Base-by-base conservation (phyloP, 1,140 invertebrate genomes). In the Sycobia sp. region DNA sequence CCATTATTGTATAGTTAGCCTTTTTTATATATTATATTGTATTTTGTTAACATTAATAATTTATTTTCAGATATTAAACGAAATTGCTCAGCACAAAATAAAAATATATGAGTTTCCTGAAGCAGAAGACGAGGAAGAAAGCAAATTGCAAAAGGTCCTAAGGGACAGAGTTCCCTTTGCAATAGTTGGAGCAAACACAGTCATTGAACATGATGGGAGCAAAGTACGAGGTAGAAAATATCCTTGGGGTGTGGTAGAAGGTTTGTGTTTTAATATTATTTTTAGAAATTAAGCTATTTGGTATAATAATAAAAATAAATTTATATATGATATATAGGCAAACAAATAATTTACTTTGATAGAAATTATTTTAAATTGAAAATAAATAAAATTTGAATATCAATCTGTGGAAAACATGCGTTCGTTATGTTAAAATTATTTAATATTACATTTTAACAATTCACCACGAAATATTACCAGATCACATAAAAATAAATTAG, bases 61-160 rank as follows among this genome's bases (percentile, higher is more conserved):
- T 68, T 65, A 66, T 69, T 82, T 82, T 0, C 75, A 94, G 91
- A 94, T 99, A 76, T 84, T 98, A 74, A 97, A 96, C 78, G 96
- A 99, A 85, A 96, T 99, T 73, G 90, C 90, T 44, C 91, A 96
- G 79, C 91, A 99, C 81, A 97, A 98, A 85, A 99, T 99, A 69
- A 97, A 97, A 82, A 96, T 99, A 68, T 99, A 99, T 82, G 95
- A 99, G 76, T 99, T 99, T 76, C 96, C 97, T 10, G 92, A 94
- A 71, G 83, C 86, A 34, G 89, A 91, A 64, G 89, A 91, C 69
- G 91, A 94, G 67, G 87, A 88, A 63, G 89, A 89, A 41, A 87
- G 84, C 56, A 91, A 91, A 79, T 77, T 88, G 55, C 86, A 90
- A 67, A 89, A 89, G 77, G 86, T 87, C 67, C 79, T 97, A 64